Conservation (phyloP, 2,888 invertebrate species). For the Tricholauxania praeusta region DNA sequence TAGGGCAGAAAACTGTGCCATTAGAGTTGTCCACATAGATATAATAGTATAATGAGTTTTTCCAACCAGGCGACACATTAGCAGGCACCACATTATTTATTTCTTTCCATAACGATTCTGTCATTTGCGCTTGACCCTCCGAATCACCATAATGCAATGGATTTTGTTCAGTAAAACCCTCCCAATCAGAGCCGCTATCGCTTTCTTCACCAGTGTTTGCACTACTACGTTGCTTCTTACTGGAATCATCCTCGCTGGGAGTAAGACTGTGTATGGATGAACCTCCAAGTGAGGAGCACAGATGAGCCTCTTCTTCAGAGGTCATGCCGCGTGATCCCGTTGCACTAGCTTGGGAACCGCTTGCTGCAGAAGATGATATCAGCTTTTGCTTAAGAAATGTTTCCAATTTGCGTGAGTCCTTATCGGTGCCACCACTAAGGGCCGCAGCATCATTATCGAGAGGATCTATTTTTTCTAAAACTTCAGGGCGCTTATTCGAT, state of each 20-base stretch:
- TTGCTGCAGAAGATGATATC: conserved; percentile 32
- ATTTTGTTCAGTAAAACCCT: conserved; percentile 69
- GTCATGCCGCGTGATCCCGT: conserved; percentile 70
- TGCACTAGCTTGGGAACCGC: conserved; percentile 8
- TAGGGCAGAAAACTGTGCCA: conserved; percentile 55
- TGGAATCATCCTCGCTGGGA: conserved; percentile 62
- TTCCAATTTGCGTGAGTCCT: conserved; percentile 53
- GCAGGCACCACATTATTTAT: conserved; percentile 68
- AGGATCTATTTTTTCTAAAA: conserved; percentile 50
- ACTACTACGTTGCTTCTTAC: conserved; percentile 50
- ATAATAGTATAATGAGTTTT: conserved; percentile 59
- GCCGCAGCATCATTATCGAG: conserved; percentile 39
- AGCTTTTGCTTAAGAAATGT: conserved; percentile 54
- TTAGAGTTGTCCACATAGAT: conserved; percentile 60
- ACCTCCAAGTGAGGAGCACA: conserved; percentile 56
- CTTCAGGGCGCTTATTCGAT: conserved; percentile 74
- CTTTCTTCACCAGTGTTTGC: conserved; percentile 65
- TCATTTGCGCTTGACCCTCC: conserved; percentile 71
- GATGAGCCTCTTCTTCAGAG: conserved; percentile 52
- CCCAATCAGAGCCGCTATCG: conserved; percentile 77
- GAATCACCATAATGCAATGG: conserved; percentile 56
- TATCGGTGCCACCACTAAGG: conserved; percentile 38
- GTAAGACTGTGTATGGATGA: conserved; percentile 63
- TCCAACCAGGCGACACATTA: conserved; percentile 63
- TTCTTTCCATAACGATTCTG: conserved; percentile 79